A percentile compares a stretch with the other conserved stretches of the same genome.
phyloP scores from a whole-genome alignment of 2,888 invertebrate species.

The Cryptocephalus primarius region DNA sequence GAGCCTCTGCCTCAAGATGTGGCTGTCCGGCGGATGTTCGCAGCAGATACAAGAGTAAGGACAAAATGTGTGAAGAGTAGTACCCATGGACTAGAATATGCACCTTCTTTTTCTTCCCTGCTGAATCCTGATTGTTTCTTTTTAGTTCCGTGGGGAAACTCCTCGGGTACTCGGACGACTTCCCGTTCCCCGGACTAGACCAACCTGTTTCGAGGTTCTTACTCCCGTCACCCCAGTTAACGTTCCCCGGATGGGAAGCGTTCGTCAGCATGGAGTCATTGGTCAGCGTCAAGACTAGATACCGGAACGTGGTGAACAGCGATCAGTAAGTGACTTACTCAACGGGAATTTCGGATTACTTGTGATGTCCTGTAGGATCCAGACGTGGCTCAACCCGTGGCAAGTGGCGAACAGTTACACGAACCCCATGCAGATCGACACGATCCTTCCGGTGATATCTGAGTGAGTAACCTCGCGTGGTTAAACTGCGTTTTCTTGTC shows the following conservation, averaged over 20 bases:
- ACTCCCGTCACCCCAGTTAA: slow-evolving; percentile 34
- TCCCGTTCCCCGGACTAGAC: slow-evolving; percentile 10
- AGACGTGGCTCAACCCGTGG: slow-evolving; percentile 62
- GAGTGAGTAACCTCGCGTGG: slow-evolving; percentile 40
- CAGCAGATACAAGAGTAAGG: slow-evolving; percentile 37
- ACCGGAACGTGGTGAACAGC: slow-evolving; percentile 39
- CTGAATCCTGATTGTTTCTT: neutral
- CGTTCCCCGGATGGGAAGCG: slow-evolving; percentile 41
- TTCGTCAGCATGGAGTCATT: slow-evolving; percentile 42
- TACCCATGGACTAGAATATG: neutral
- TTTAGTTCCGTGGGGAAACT: slow-evolving; percentile 30
- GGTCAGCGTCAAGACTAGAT: slow-evolving; percentile 40
- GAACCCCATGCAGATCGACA: slow-evolving; percentile 53
- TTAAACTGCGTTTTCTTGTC: neutral
- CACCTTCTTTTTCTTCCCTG: too few relatives aligned
- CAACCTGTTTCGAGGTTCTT: slow-evolving; percentile 1
- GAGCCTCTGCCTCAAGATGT: slow-evolving; percentile 48
- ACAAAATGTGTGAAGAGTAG: neutral
- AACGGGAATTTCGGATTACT: neutral
- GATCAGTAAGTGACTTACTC: slow-evolving; percentile 41
- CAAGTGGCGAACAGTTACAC: slow-evolving; percentile 54
- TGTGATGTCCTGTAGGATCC: slow-evolving; percentile 38
- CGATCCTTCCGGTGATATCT: slow-evolving; percentile 44
- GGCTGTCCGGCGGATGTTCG: slow-evolving; percentile 40
- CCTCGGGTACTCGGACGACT: slow-evolving; percentile 32